A percentile compares a stretch with the other conserved stretches of the same genome.
phyloP scores from a whole-genome alignment of 2,113 vertebrate genomes.

The Tetrax tetrax region DNA sequence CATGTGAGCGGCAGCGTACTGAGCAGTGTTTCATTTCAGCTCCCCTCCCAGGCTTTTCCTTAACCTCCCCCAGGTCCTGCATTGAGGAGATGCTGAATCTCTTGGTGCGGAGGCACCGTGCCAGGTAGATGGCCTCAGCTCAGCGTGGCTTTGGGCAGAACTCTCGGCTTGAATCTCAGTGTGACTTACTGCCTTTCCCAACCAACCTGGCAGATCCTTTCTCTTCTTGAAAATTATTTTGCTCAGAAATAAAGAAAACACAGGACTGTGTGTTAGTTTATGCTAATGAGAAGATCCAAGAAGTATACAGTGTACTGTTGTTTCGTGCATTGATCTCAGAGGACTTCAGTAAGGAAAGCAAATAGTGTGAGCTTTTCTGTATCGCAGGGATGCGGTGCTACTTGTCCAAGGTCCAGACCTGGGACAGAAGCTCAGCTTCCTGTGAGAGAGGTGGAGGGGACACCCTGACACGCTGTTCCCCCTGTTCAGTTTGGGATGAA shows the following conservation, averaged over 20 bases:
- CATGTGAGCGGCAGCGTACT: not conserved
- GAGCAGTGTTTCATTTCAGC: not conserved
- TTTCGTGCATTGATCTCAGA: not conserved
- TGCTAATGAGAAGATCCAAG: not conserved
- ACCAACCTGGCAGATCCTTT: not conserved
- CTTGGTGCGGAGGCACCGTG: not conserved
- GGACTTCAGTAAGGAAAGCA: not conserved
- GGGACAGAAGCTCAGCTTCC: not conserved
- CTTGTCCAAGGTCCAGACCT: not conserved
- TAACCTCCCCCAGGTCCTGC: not conserved
- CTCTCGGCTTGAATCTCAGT: not conserved
- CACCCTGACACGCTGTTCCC: not conserved
- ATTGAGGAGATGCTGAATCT: not conserved
- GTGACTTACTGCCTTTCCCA: not conserved
- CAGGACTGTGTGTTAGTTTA: not conserved
- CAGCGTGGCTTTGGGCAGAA: not conserved
- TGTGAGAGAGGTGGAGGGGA: not conserved
- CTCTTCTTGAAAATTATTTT: not conserved
- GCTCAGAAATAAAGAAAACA: not conserved
- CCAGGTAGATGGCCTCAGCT: not conserved
- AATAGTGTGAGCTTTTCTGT: not conserved
- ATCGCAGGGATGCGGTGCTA: fast-evolving
- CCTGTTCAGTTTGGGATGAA: not conserved
- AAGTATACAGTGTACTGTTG: not conserved
- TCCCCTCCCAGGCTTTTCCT: not conserved